These are phyloP conservation scores for Eilema caniola DNA, from an alignment of 2,888 invertebrate genomes.

Conservation along the genomic window DNA sequence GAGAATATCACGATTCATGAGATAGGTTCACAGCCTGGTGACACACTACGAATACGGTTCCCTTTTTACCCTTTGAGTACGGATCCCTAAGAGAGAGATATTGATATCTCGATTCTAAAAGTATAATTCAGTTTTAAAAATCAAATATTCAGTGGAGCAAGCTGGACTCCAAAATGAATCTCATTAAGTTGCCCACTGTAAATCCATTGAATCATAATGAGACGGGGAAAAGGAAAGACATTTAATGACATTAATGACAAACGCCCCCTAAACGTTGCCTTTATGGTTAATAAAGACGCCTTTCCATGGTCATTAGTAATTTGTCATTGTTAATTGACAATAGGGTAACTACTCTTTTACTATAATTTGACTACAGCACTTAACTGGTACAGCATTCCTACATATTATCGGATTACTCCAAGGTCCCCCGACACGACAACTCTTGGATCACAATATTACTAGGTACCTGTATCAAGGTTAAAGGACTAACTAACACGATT, in stretches of 20 bases:
- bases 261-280: background rate
- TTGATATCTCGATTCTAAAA: background rate
- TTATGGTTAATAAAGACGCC: background rate
- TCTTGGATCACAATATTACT: too few species aligned
- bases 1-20: too few species aligned
- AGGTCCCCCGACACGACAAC: too few species aligned
- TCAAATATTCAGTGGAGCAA: background rate
- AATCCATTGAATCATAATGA: background rate
- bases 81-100: background rate
- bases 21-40: too few species aligned
- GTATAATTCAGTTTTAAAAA: background rate
- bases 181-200: background rate
- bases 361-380: too few species aligned
- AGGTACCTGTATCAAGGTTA: too few species aligned
- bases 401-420: too few species aligned
- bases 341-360: too few species aligned
- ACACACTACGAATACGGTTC: too few species aligned
- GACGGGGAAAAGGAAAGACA: background rate
- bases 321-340: background rate
- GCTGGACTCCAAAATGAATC: background rate
- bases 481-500: too few species aligned
- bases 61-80: too few species aligned
- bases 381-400: too few species aligned
- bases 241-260: background rate
- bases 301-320: background rate